A percentile compares a stretch with the other conserved stretches of the same genome.
Conservation (phyloP, 1,140 invertebrate genomes). For the Calycopis cecrops region DNA sequence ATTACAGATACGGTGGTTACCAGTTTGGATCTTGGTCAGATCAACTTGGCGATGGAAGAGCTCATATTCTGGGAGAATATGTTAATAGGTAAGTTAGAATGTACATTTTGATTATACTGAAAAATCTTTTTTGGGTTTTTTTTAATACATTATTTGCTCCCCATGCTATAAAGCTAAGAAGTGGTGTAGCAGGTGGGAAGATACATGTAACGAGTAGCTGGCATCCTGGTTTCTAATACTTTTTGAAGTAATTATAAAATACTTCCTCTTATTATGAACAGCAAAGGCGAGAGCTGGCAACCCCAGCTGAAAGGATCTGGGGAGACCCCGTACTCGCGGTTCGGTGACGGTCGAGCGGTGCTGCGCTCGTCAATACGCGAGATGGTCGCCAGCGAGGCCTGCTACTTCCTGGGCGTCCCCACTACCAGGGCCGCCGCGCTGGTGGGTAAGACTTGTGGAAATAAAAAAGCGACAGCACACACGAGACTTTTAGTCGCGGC, state of each 20-base stretch:
- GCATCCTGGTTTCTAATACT: too few relatives aligned
- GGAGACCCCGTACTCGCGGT: conserved; percentile 80
- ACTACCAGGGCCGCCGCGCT: conserved; percentile 78
- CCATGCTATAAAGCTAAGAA: too few relatives aligned
- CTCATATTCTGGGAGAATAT: conserved; percentile 81
- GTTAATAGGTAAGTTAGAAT: conserved; percentile 71
- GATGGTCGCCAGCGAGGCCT: conserved; percentile 81
- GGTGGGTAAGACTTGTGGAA: conserved; percentile 56
- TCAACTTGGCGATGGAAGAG: conserved; percentile 81
- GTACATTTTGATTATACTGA: background rate
- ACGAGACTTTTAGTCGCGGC: too few relatives aligned
- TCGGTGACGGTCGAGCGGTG: conserved; percentile 81
- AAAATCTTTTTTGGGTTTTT: too few relatives aligned
- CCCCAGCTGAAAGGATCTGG: conserved; percentile 82
- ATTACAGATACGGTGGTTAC: conserved; percentile 79
- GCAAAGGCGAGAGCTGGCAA: conserved; percentile 78
- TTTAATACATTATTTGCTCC: background rate
- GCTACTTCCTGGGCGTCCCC: conserved; percentile 75
- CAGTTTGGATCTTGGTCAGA: conserved; percentile 82
- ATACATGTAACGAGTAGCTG: too few relatives aligned
- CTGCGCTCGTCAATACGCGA: conserved; percentile 81
- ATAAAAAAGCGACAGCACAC: too few relatives aligned
- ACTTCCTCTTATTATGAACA: conserved; percentile 28
- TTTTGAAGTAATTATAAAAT: background rate
- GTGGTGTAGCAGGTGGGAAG: too few relatives aligned